phyloP scores from a whole-genome alignment of 2,888 invertebrate genomes.

The Sabatieria punctata region DNA sequence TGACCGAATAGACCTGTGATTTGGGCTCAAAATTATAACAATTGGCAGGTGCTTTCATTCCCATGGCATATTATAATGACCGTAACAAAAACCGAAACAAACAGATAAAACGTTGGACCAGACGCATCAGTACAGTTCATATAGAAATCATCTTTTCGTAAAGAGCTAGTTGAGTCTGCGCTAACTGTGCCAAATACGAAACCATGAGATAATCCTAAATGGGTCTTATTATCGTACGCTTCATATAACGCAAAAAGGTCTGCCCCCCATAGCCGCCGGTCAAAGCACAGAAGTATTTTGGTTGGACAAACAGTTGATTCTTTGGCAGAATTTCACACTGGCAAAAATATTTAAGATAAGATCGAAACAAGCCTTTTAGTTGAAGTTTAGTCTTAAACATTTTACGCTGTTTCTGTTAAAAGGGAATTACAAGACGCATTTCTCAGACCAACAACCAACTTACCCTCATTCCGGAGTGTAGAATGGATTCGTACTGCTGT shows the following conservation, averaged over 20 bases:
- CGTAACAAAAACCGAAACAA: not conserved
- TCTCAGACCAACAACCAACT: no score
- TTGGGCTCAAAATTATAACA: no score
- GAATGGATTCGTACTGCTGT: constrained; percentile 79
- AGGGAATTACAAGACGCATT: no score
- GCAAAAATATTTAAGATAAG: not conserved
- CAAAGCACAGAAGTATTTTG: constrained; percentile 2
- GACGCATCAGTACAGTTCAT: not conserved
- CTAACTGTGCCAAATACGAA: constrained; percentile 79
- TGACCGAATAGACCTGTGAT: no score
- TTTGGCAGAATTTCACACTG: not conserved
- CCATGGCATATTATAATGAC: not conserved
- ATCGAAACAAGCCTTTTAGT: no score
- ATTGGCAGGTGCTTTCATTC: no score
- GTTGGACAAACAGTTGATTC: not conserved
- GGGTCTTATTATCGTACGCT: no score
- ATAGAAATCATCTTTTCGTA: constrained; percentile 63
- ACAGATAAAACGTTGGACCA: no score
- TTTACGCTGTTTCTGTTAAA: no score
- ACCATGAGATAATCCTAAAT: constrained; percentile 90
- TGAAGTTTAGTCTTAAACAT: no score
- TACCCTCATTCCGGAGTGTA: constrained; percentile 80
- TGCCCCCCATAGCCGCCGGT: constrained; percentile 21
- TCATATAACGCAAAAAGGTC: no score
- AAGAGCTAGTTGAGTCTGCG: constrained; percentile 83